Evolutionary conservation across 2,113 vertebrate genomes (phyloP).

Genomic region (Chrysochloris asiatica): DNA sequence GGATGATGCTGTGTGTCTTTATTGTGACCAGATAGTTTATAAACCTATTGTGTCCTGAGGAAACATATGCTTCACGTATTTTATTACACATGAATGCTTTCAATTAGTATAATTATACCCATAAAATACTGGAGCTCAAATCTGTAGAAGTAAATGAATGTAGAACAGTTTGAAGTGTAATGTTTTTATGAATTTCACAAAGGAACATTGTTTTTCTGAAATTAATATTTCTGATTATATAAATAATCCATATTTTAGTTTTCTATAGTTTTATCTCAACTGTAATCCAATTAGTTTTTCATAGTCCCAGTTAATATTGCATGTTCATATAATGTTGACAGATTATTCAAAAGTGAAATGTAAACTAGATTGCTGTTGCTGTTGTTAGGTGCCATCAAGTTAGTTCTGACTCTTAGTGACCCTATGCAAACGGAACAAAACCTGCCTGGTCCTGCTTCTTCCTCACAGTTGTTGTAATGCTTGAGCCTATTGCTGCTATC

Average conservation of each 20-base stretch:
- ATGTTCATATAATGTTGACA: too few relatives aligned
- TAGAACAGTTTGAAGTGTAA: not conserved
- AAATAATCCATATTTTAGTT: not conserved
- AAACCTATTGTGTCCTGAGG: not conserved
- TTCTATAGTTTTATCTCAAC: not conserved
- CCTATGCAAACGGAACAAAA: too few relatives aligned
- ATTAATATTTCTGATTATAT: not conserved
- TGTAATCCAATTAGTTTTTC: not conserved
- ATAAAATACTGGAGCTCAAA: not conserved
- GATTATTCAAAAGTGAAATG: too few relatives aligned
- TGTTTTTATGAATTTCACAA: slow-evolving; percentile 28
- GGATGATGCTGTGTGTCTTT: not conserved
- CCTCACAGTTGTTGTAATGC: too few relatives aligned
- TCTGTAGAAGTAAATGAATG: not conserved
- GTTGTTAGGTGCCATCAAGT: too few relatives aligned
- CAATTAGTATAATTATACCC: not conserved
- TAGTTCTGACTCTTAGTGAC: too few relatives aligned
- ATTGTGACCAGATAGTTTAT: not conserved
- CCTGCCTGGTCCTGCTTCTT: too few relatives aligned
- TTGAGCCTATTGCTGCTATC: too few relatives aligned
- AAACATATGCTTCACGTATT: not conserved
- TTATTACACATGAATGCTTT: not conserved
- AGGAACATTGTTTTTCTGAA: slow-evolving; percentile 14
- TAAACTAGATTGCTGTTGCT: too few relatives aligned
- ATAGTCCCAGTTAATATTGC: slow-evolving; percentile 12